Conservation (phyloP, 2,113 vertebrate species). For the Oplegnathus fasciatus region DNA sequence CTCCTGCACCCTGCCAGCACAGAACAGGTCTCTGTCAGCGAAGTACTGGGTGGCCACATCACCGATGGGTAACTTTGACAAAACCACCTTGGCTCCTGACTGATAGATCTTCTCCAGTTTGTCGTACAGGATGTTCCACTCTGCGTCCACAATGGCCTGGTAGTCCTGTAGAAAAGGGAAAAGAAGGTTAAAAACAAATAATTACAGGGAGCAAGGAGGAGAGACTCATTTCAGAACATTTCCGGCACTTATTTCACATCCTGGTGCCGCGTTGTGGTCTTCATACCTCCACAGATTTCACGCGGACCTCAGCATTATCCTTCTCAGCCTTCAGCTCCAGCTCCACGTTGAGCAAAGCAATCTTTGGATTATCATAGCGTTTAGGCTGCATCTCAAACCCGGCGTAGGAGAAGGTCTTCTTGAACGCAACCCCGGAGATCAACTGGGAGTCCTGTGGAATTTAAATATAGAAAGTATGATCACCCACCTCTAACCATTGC, state of each 20-base stretch:
- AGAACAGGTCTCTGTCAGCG: conserved; percentile 97
- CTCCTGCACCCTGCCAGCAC: conserved; percentile 94
- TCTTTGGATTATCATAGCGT: conserved; percentile 90
- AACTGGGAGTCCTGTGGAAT: conserved; percentile 91
- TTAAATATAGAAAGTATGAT: background rate
- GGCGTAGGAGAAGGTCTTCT: conserved; percentile 98
- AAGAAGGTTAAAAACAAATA: background rate
- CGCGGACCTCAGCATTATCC: conserved; percentile 95
- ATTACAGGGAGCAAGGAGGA: accelerated
- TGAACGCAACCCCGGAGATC: conserved; percentile 95
- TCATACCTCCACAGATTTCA: conserved; percentile 91
- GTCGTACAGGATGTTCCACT: conserved; percentile 98
- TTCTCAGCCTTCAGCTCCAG: conserved; percentile 98
- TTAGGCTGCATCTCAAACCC: conserved; percentile 99
- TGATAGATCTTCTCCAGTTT: conserved; percentile 94
- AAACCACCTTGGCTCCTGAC: conserved; percentile 95
- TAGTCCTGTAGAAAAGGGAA: conserved; percentile 88
- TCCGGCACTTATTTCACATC: background rate
- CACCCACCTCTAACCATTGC: background rate
- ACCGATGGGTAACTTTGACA: conserved; percentile 96
- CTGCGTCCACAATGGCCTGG: conserved; percentile 97
- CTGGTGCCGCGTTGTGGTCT: background rate
- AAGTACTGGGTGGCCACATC: conserved; percentile 98
- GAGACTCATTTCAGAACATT: background rate
- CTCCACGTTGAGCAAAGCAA: conserved; percentile 95